Conservation (phyloP, 2,888 invertebrate species). For the Heliconius ismenius region DNA sequence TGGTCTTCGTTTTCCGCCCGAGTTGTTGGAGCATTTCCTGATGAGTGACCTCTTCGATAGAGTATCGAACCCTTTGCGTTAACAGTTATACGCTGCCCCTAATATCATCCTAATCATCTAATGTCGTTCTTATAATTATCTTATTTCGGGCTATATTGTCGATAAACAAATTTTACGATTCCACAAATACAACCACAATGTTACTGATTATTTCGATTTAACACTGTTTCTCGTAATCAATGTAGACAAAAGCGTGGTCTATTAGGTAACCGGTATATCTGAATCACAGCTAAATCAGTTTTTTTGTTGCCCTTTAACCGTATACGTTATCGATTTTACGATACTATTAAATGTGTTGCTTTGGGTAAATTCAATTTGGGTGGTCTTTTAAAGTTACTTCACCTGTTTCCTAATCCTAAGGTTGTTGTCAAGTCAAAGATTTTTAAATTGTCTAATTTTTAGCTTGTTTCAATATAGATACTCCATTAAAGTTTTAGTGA, state of each 20-base stretch:
- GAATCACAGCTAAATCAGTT: constrained; percentile 15
- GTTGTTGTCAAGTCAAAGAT: not conserved
- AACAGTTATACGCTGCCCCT: not conserved
- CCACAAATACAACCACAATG: not conserved
- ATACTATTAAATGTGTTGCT: constrained; percentile 24
- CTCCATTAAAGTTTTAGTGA: too few species aligned
- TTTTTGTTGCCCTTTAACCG: constrained; percentile 6
- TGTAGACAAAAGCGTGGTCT: constrained; percentile 11
- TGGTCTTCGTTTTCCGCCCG: too few species aligned
- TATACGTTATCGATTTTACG: constrained; percentile 29
- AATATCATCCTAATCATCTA: not conserved
- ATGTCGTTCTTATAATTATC: too few species aligned
- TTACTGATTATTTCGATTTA: not conserved
- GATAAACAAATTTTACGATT: not conserved
- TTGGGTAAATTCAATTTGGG: constrained; percentile 23
- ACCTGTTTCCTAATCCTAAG: not conserved
- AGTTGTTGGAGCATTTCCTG: too few species aligned
- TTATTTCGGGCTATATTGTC: not conserved
- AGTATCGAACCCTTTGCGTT: too few species aligned
- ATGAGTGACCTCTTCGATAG: too few species aligned
- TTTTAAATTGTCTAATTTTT: not conserved
- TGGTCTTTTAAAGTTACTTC: constrained; percentile 18
- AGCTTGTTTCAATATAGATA: not conserved
- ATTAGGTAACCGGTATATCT: constrained; percentile 16
- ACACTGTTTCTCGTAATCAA: constrained; percentile 21